phyloP scores from a whole-genome alignment of 1,140 invertebrate genomes.

The Battus philenor region DNA sequence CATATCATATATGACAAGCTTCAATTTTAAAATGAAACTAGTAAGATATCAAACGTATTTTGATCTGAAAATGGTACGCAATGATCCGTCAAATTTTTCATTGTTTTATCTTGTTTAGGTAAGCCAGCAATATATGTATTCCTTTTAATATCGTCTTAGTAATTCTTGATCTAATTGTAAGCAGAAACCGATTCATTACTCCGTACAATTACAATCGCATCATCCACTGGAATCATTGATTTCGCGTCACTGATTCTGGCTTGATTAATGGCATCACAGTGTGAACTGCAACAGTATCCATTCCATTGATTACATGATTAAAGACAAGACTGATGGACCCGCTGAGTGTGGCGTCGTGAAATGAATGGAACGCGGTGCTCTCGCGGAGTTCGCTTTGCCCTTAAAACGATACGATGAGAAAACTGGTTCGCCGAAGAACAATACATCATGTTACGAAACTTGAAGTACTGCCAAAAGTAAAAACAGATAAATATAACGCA shows the following conservation, averaged over 20 bases:
- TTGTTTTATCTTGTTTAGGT: no score
- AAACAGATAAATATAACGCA: no score
- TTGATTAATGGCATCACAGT: slow-evolving; percentile 35
- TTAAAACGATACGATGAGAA: slow-evolving; percentile 9
- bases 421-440: slow-evolving; percentile 6
- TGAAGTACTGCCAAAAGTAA: slow-evolving; percentile 11
- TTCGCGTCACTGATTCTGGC: slow-evolving; percentile 36
- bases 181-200: slow-evolving; percentile 27
- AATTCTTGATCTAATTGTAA: no score
- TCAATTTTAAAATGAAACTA: no score
- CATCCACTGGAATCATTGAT: slow-evolving; percentile 31
- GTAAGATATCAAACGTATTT: no score
- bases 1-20: no score
- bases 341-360: slow-evolving; percentile 7
- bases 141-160: no score
- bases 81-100: no score
- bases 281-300: slow-evolving; percentile 35
- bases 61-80: no score
- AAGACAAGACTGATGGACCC: slow-evolving; percentile 31
- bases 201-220: slow-evolving; percentile 24
- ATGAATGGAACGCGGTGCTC: slow-evolving; percentile 4
- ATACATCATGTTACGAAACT: slow-evolving; percentile 11
- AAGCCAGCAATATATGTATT: no score
- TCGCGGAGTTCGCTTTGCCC: not conserved
- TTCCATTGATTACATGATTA: slow-evolving; percentile 42